phyloP scores from a whole-genome alignment of 2,113 vertebrate species.

The Calonectris borealis region DNA sequence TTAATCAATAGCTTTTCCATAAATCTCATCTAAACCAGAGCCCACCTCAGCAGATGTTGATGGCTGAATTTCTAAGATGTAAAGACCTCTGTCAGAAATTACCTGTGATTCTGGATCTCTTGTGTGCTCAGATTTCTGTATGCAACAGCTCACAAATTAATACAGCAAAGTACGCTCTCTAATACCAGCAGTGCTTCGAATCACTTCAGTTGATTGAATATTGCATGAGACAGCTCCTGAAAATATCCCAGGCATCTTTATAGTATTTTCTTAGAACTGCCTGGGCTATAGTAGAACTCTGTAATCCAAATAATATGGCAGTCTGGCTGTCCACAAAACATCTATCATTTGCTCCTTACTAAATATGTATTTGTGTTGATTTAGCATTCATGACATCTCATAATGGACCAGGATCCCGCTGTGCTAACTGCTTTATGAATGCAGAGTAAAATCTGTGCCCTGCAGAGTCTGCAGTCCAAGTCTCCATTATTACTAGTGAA shows the following conservation, averaged over 20 bases:
- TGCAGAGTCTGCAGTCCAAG: constrained; percentile 16
- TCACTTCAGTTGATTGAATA: constrained; percentile 31
- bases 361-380: constrained; percentile 49
- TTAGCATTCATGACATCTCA: constrained; percentile 31
- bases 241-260: not conserved
- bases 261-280: constrained; percentile 11
- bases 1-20: constrained; percentile 40
- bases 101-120: constrained; percentile 10
- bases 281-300: not conserved
- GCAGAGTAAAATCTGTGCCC: constrained; percentile 17
- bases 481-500: not conserved
- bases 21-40: constrained; percentile 5
- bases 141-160: constrained; percentile 15
- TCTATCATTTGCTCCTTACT: constrained; percentile 40
- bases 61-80: constrained; percentile 23
- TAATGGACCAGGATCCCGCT: constrained; percentile 18
- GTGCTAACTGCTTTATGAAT: constrained; percentile 5
- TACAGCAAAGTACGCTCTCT: constrained; percentile 7
- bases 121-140: not conserved
- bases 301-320: constrained; percentile 25
- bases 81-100: constrained; percentile 1
- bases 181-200: not conserved
- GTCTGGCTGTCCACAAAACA: constrained; percentile 24
- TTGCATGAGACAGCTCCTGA: constrained; percentile 29
- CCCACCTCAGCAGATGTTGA: not conserved